Evolutionary conservation across 1,140 invertebrate genomes (phyloP).

Genomic region (Latrodectus geometricus): DNA sequence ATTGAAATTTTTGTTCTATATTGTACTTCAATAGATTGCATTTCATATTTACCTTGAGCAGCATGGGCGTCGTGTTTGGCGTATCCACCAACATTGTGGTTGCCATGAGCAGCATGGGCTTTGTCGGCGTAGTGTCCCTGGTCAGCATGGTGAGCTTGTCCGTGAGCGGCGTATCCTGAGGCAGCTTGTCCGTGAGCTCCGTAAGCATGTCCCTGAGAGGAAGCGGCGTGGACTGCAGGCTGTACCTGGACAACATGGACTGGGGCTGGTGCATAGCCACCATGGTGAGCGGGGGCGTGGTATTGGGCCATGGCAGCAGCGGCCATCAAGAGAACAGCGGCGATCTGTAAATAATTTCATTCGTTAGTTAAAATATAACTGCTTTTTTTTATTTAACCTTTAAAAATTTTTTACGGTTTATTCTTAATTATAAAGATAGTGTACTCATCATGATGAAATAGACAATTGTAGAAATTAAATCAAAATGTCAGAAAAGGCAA

Average conservation of each 20-base stretch:
- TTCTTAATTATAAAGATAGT: no score
- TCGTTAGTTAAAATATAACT: no score
- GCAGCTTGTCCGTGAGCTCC: constrained; percentile 36
- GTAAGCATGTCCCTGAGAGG: constrained; percentile 25
- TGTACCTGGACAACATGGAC: constrained; percentile 8
- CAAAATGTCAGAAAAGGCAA: no score
- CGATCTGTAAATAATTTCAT: background rate
- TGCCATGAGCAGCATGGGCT: constrained; percentile 35
- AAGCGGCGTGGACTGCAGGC: background rate
- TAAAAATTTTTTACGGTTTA: no score
- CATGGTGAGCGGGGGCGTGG: no score
- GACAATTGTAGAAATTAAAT: no score
- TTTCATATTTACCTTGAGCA: constrained; percentile 20
- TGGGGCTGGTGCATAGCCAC: background rate
- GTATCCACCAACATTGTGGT: constrained; percentile 34
- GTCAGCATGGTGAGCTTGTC: constrained; percentile 25
- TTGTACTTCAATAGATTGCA: no score
- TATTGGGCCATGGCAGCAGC: constrained; percentile 45
- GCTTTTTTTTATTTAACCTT: no score
- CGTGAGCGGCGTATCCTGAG: constrained; percentile 43
- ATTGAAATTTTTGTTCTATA: no score
- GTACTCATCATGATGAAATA: no score
- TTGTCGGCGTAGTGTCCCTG: constrained; percentile 28
- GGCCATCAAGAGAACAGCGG: constrained; percentile 27
- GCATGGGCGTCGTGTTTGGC: constrained; percentile 37